A percentile compares a stretch with the other conserved stretches of the same genome.
These are phyloP conservation scores for Chelidonichthys spinosus DNA, from an alignment of 2,797 vertebrate genomes.

Conservation along the genomic window DNA sequence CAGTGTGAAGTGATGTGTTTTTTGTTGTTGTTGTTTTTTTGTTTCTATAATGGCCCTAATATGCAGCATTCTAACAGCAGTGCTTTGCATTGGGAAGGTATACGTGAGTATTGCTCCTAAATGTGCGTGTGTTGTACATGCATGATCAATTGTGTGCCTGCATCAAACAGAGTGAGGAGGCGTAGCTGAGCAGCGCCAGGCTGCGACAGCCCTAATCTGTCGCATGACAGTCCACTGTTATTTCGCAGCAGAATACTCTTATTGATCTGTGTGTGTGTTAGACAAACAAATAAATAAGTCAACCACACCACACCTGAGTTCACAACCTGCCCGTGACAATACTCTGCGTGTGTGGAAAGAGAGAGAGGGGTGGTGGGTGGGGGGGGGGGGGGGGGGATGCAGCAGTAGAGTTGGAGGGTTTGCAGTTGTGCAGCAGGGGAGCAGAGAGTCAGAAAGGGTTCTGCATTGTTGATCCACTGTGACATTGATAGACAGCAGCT, in stretches of 20 bases:
- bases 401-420: conserved; percentile 64
- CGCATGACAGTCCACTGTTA: conserved; percentile 72
- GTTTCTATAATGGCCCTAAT: background rate
- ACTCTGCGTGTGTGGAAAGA: conserved; percentile 50
- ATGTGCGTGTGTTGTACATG: conserved; percentile 8
- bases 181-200: conserved; percentile 52
- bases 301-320: conserved; percentile 75
- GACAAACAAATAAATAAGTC: conserved; percentile 84
- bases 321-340: conserved; percentile 83
- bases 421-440: conserved; percentile 77
- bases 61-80: background rate
- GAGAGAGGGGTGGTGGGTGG: conserved; percentile 28
- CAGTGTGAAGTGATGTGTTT: no score
- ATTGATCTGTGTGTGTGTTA: conserved; percentile 81
- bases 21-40: background rate
- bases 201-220: conserved; percentile 71
- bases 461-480: conserved; percentile 90
- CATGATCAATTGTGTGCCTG: conserved; percentile 49
- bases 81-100: conserved; percentile 6
- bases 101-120: conserved; percentile 5
- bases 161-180: conserved; percentile 43
- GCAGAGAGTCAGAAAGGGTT: conserved; percentile 80
- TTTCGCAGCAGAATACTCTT: conserved; percentile 78
- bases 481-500: conserved; percentile 89
- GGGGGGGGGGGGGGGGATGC: no score